Base-by-base conservation (phyloP, 2,797 vertebrate genomes). In the Myioborus miniatus region DNA sequence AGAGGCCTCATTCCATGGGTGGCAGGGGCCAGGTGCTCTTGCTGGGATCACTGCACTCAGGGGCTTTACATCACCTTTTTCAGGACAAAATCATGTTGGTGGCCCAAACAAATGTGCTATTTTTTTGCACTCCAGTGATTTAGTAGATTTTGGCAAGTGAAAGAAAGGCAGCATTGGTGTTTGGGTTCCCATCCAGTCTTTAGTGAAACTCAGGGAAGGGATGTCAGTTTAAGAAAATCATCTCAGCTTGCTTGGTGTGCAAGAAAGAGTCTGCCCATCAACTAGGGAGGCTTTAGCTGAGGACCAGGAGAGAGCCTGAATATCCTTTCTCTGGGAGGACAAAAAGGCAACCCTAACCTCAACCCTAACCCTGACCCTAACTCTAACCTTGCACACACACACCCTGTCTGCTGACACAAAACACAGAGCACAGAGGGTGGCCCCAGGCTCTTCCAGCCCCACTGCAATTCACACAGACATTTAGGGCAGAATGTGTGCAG, bases 121-220 rank as follows among this genome's bases (percentile, higher is more conserved):
- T 71, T 44, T 59, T 79, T 71, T 47, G 1, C 12, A 49, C 3
- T 74, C 10, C 7, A 7, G 12, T 52, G 11, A 76, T 65, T 58
- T 34, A 62, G 24, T 39, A 71, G 49, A 52, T 53, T 64, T 70
- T 44, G 68, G 16, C 0, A 3, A 53, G 13, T 56, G 50, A 84
- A 84, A 30, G 20, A 71, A 79, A 46, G 0, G 1, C n/a, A 63
- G 15, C 1, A 0, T 3, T 36, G 34, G 30, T 24, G 11, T 69
- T 83, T 47, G 36, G 6, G 10, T 41, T 75, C 44, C 44, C 18
- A 83, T 15, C 5, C 32, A 26, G 27, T 20, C 15, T 64, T 75
- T 37, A 34, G 26, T 53, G 41, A 47, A 82, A 87, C 5, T 47
- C 69, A 70, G 30, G 15, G 47, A 74, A 70, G 20, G 12, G 11